Conservation (phyloP, 2,888 invertebrate genomes). For the Zonitis immaculata region DNA sequence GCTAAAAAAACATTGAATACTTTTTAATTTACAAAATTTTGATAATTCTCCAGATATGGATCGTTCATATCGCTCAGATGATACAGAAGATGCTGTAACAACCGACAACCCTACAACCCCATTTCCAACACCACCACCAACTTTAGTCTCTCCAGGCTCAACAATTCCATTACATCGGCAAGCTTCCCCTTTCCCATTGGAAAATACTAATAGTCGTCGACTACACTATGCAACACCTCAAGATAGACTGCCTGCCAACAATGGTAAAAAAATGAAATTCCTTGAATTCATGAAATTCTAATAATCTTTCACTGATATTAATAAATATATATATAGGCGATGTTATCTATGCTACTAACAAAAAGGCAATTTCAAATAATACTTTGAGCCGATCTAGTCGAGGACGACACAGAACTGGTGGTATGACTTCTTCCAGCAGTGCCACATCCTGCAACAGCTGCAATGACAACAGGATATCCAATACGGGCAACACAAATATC, state of each 20-base stretch:
- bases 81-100: conserved; percentile 58
- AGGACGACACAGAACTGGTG: conserved; percentile 48
- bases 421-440: conserved; percentile 57
- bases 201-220: conserved; percentile 61
- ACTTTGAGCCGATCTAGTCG: conserved; percentile 46
- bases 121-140: conserved; percentile 54
- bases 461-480: conserved; percentile 36
- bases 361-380: conserved; percentile 44
- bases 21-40: too few species aligned
- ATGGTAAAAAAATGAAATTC: conserved; percentile 42
- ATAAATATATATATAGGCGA: conserved; percentile 43
- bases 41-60: conserved; percentile 57
- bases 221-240: conserved; percentile 51
- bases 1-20: too few species aligned
- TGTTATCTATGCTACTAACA: conserved; percentile 44
- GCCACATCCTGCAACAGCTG: conserved; percentile 51
- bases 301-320: too few species aligned
- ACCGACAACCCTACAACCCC: conserved; percentile 55
- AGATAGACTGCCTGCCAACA: conserved; percentile 46
- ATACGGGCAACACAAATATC: conserved; percentile 38
- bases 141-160: conserved; percentile 51
- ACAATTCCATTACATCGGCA: conserved; percentile 61
- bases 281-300: too few species aligned
- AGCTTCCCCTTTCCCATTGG: conserved; percentile 66
- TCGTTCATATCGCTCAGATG: conserved; percentile 70